Base-by-base conservation (phyloP, 2,888 invertebrate genomes). In the Ellobium chinense region DNA sequence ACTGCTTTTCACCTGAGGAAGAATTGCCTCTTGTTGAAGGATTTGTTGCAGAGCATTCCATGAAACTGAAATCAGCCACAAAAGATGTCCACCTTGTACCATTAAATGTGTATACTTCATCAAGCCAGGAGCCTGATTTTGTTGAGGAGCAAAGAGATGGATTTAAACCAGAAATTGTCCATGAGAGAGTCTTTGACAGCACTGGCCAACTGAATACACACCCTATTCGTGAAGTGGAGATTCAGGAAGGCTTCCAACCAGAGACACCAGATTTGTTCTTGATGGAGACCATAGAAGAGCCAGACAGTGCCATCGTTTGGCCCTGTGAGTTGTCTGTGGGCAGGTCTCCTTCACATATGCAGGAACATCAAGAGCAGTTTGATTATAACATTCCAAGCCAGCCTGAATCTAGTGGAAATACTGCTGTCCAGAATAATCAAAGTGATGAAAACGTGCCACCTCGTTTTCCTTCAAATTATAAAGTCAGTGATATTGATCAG, bases 221-320 rank as follows among this genome's bases (percentile, higher is more conserved):
- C 37, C 80, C 80, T 9, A 80, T 80, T 54, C 69, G 39, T 39
- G 80, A 80, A n/a, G 36, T 46, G 5, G 70, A n/a, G 5, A 56
- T 80, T 0, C 54, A 46, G 29, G 83, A 82, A 39, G 68, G 84
- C 4, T 84, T 84, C 76, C 82, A 83, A 39, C 84, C 83, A 37
- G 84, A 84, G 37, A 63, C 70, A 29, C 54, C 60, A 14, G 82
- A 66, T 34, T n/a, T 27, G 54, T 82, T 75, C 36, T 29, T 75
- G 4, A 14, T 75, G 36, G 70, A 78, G 24, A 39, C 63, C 27
- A 39, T 36, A 27, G 75, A 70, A 74, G 84, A 82, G 75, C 69
- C 65, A 70, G 82, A 60, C 54, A 76, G 29, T 14, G 24, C 31
- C 27, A 56, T 63, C 82, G 63, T 60, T 24, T 86, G 56, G 75